Conservation (phyloP, 1,140 invertebrate genomes). For the Stenopsyche tienmushanensis region DNA sequence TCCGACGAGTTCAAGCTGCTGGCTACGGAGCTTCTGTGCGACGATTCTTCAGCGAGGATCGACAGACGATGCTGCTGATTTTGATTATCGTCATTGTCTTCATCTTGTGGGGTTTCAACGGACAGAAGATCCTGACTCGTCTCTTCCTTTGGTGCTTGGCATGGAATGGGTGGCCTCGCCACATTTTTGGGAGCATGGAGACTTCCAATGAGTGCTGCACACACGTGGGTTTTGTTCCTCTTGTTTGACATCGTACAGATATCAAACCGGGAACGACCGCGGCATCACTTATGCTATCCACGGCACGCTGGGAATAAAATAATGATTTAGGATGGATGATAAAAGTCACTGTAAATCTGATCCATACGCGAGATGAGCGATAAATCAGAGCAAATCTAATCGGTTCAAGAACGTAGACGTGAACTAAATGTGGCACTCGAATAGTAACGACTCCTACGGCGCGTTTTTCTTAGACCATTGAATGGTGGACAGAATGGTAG, state of each 20-base stretch:
- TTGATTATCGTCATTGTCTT: neutral
- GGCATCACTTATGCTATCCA: neutral
- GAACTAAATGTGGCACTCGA: too few species aligned
- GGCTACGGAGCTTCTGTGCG: neutral
- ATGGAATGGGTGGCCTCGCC: slow-evolving; percentile 46
- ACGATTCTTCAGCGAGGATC: slow-evolving; percentile 29
- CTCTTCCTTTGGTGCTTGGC: slow-evolving; percentile 4
- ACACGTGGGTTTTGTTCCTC: slow-evolving; percentile 44
- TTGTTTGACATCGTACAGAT: slow-evolving; percentile 32
- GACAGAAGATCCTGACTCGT: slow-evolving; percentile 1
- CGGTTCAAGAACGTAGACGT: too few species aligned
- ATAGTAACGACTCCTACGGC: too few species aligned
- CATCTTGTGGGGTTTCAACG: neutral
- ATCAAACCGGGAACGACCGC: neutral
- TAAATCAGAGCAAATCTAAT: neutral
- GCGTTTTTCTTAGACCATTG: too few species aligned
- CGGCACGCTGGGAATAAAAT: neutral
- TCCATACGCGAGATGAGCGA: neutral
- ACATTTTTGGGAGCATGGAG: slow-evolving; percentile 55
- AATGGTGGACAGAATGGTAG: too few species aligned
- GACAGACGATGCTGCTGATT: slow-evolving; percentile 6
- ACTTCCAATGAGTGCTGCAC: slow-evolving; percentile 51
- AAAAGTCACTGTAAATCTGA: neutral
- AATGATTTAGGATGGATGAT: neutral
- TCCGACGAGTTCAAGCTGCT: slow-evolving; percentile 17